Base-by-base conservation (phyloP, 1,140 invertebrate genomes). In the Panulirus ornatus region DNA sequence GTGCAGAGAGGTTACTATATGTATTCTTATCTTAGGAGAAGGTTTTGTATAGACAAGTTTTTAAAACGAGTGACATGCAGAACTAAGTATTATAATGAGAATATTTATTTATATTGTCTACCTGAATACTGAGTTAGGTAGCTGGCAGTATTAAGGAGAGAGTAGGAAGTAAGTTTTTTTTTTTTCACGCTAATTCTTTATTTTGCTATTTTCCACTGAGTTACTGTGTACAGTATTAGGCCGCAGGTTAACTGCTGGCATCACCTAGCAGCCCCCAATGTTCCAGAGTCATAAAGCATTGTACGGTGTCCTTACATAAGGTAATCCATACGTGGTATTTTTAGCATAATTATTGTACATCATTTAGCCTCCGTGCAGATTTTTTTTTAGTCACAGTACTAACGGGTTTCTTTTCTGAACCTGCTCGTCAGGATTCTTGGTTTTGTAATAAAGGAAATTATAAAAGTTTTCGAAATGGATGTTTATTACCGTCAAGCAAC, bases 41-140 rank as follows among this genome's bases (percentile, higher is more conserved):
- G 34, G 38, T 87, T 87, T 78, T 87, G 75, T 87, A 87, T 54
- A 44, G 84, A 87, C 71, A 58, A 42, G 71, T 87, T 78, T 87
- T 87, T 63, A 63, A 86, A 87, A 63, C 6, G 63, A 51, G 38
- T 71, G 34, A 70, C 63, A 73, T 51, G 76, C 44, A 73, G 78
- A 88, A 70, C 19, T 88, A 81, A 81, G 76, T 88, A 82, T 88
- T 88, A 88, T 34, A 73, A 88, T 76, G 34, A 83, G 75, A 82
- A 88, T 58, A 82, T 78, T 78, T 88, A 88, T 88, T 82, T 88
- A 88, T 82, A 81, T 82, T 51, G 78, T 79, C 85, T 87, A 75
- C 51, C 44, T 51, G 40, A 87, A 44, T 87, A 63, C 36, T 76
- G 73, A 75, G 42, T 36, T 79, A 87, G 85, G 85, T 87, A 76